phyloP scores from a whole-genome alignment of 2,113 vertebrate species.

The Phaethon lepturus region DNA sequence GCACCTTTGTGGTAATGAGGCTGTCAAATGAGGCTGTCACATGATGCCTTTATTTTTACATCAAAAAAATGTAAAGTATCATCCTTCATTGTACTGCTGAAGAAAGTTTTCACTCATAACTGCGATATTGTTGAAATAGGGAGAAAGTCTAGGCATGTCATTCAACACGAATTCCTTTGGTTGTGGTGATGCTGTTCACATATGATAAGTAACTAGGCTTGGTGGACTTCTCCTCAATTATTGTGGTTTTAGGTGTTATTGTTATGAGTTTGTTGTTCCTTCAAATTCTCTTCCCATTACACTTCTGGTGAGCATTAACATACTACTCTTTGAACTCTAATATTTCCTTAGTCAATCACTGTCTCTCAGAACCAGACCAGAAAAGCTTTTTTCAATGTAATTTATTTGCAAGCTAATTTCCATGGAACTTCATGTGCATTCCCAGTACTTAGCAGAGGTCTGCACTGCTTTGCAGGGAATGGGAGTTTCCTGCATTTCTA shows the following conservation, averaged over 20 bases:
- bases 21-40: not conserved
- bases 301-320: not conserved
- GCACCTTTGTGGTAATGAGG: not conserved
- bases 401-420: conserved; percentile 13
- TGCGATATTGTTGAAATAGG: not conserved
- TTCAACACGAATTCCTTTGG: not conserved
- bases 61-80: not conserved
- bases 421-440: not conserved
- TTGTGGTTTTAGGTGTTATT: not conserved
- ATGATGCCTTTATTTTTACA: not conserved
- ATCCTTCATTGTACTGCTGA: not conserved
- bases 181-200: not conserved
- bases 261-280: not conserved
- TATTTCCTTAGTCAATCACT: not conserved
- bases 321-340: not conserved
- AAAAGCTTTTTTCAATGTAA: not conserved
- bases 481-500: not conserved
- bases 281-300: not conserved
- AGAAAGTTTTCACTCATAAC: not conserved
- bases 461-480: not conserved
- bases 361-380: not conserved
- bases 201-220: not conserved
- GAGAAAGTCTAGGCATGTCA: not conserved
- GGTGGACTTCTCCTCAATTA: not conserved
- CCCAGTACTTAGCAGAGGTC: not conserved